A percentile compares a stretch with the other conserved stretches of the same genome.
These are phyloP conservation scores for Meloe dianella DNA, from an alignment of 2,888 invertebrate species.

Conservation along the genomic window DNA sequence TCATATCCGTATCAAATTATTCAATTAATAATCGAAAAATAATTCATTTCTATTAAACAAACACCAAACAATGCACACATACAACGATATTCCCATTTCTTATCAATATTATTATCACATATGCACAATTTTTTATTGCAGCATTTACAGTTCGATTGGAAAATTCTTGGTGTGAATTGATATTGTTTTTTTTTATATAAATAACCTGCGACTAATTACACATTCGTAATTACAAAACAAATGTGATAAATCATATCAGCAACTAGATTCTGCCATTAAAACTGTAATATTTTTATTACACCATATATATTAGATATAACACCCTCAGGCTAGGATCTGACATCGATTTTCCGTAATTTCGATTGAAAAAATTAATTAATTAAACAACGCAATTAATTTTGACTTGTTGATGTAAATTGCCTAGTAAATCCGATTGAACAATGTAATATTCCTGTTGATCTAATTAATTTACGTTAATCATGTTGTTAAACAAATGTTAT, in stretches of 20 bases:
- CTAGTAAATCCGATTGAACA: not conserved
- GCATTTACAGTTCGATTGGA: not conserved
- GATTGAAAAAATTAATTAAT: too few species aligned
- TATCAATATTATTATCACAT: constrained; percentile 3
- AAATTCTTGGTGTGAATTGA: not conserved
- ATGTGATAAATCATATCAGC: not conserved
- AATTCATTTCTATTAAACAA: not conserved
- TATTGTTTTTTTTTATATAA: not conserved
- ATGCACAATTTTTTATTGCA: not conserved
- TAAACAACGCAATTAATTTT: not conserved
- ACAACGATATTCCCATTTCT: not conserved
- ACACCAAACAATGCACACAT: not conserved
- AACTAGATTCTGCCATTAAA: too few species aligned
- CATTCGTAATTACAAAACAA: not conserved
- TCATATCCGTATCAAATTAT: too few species aligned
- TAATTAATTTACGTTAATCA: constrained; percentile 1
- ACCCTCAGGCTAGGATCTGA: too few species aligned
- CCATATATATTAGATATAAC: too few species aligned
- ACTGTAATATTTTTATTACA: too few species aligned
- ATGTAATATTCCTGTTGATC: not conserved
- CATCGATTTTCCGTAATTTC: too few species aligned
- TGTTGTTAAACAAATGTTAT: constrained; percentile 11
- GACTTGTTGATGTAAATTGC: not conserved
- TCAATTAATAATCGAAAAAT: not conserved
- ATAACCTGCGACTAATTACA: not conserved